These are phyloP conservation scores for Myotis findleyi DNA, from an alignment of 2,797 vertebrate genomes.

Conservation along the genomic window DNA sequence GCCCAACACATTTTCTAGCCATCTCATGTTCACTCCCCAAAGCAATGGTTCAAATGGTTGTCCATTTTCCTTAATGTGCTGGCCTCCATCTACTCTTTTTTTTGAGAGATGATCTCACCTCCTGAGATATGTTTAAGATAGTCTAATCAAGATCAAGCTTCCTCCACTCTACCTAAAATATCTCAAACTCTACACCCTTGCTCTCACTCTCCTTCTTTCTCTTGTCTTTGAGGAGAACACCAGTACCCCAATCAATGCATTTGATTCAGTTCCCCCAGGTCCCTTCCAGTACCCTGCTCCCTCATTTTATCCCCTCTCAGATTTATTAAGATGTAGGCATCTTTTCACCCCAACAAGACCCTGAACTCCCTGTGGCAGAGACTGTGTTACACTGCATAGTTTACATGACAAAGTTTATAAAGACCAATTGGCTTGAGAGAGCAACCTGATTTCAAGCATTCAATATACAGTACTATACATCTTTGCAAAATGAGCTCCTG, in stretches of 20 bases:
- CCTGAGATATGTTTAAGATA: background rate
- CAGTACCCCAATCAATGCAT: background rate
- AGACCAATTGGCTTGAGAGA: constrained; percentile 27
- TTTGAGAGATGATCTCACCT: constrained; percentile 23
- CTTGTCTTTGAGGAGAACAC: background rate
- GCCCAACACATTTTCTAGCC: background rate
- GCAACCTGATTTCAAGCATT: background rate
- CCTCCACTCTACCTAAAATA: background rate
- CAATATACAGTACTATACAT: background rate
- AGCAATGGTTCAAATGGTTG: constrained; percentile 22
- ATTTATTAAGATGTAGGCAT: background rate
- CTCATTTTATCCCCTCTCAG: constrained; percentile 12
- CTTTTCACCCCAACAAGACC: background rate
- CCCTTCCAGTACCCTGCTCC: background rate
- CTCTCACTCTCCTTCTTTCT: background rate
- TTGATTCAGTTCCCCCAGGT: background rate
- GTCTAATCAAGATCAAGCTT: background rate
- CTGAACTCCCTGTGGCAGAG: background rate
- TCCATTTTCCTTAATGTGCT: constrained; percentile 11
- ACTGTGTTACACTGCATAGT: background rate
- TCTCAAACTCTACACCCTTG: background rate
- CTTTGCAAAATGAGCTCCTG: constrained; percentile 2
- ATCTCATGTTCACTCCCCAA: constrained; percentile 39
- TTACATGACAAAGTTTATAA: constrained; percentile 6
- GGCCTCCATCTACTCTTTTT: background rate